These are phyloP conservation scores for Sebastes fasciatus DNA, from an alignment of 2,113 vertebrate species.

Conservation along the genomic window DNA sequence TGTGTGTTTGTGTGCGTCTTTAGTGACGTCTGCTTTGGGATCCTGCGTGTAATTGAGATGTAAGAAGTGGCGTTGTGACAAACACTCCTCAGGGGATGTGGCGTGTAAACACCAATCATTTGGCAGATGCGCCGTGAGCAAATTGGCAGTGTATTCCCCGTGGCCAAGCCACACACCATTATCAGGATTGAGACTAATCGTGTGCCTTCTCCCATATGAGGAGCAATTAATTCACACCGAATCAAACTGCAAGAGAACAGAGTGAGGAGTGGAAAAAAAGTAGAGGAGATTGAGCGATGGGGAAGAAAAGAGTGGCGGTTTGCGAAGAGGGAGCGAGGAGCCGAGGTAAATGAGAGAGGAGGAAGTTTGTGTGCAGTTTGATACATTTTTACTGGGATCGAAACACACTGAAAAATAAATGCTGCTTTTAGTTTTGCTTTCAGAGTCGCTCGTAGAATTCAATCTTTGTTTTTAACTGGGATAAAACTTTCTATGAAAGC, in stretches of 20 bases:
- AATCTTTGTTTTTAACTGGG: constrained; percentile 25
- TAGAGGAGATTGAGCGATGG: constrained; percentile 13
- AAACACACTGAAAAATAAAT: constrained; percentile 30
- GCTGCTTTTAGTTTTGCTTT: constrained; percentile 20
- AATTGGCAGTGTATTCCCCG: constrained; percentile 85
- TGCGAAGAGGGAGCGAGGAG: constrained; percentile 9
- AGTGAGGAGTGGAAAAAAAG: constrained; percentile 45
- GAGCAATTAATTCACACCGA: constrained; percentile 86
- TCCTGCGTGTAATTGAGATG: constrained; percentile 82
- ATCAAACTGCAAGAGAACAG: constrained; percentile 80
- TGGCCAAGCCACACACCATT: constrained; percentile 84
- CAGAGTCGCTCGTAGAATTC: constrained; percentile 2
- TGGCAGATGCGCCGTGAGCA: constrained; percentile 86
- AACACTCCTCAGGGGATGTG: constrained; percentile 83
- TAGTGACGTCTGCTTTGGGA: constrained; percentile 53
- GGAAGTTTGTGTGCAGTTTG: constrained; percentile 7
- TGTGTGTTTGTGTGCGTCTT: constrained; percentile 18
- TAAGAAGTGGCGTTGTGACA: constrained; percentile 84
- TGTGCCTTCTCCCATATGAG: constrained; percentile 86
- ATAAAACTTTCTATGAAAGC: constrained; percentile 45
- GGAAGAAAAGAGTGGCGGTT: not conserved
- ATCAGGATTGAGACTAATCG: constrained; percentile 88
- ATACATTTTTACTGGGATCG: constrained; percentile 8
- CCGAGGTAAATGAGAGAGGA: not conserved
- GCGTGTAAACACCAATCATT: constrained; percentile 89